Percentiles rank a stretch among this genome's conserved stretches.
Conservation (phyloP, 2,113 vertebrate species). For the pig (Sus scrofa) region T2T-Sscrofa CM000820.6:124978501-124979000, state of each 20-base stretch:
- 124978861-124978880: neutral
- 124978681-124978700: too few relatives aligned
- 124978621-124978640: too few relatives aligned
- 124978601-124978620: neutral
- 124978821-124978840: neutral
- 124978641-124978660: too few relatives aligned
- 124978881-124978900: too few relatives aligned
- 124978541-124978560: neutral
- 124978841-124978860: too few relatives aligned
- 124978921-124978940: too few relatives aligned
- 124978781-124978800: neutral
- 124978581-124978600: neutral
- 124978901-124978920: too few relatives aligned
- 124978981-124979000: too few relatives aligned
- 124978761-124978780: neutral
- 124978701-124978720: too few relatives aligned
- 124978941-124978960: too few relatives aligned
- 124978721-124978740: neutral
- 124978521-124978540: neutral
- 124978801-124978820: neutral
- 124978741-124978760: neutral
- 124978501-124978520: neutral
- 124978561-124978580: neutral
- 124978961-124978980: too few relatives aligned
- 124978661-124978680: too few relatives aligned